Evolutionary conservation across 2,113 vertebrate genomes (phyloP).

Genomic region (Microtus ochrogaster): DNA sequence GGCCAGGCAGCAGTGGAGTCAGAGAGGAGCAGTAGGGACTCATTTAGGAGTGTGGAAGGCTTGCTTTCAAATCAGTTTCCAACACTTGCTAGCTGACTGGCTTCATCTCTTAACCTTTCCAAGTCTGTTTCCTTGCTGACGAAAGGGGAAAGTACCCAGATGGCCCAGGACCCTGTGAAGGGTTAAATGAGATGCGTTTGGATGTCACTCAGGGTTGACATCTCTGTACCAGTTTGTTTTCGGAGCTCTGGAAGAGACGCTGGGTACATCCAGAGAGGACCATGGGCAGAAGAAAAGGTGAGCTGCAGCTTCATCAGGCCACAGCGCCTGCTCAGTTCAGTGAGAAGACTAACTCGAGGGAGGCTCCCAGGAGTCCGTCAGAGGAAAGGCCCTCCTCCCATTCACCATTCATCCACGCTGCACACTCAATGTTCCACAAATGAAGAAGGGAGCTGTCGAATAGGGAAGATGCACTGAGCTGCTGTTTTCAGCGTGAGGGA

Average conservation of each 20-base stretch:
- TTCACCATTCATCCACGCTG: background rate
- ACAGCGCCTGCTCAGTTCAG: background rate
- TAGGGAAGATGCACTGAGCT: constrained; percentile 17
- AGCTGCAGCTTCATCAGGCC: background rate
- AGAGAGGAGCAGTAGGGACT: background rate
- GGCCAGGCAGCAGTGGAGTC: background rate
- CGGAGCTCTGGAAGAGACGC: background rate
- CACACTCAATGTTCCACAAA: background rate
- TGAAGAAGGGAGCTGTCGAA: background rate
- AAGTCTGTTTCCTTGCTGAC: background rate
- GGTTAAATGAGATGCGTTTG: background rate
- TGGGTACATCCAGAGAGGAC: background rate
- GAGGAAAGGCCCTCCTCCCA: background rate
- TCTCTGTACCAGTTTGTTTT: background rate
- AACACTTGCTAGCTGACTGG: background rate
- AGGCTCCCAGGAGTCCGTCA: background rate
- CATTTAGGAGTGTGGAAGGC: constrained; percentile 23
- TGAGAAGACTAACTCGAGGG: background rate
- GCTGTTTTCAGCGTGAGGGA: background rate
- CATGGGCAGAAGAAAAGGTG: background rate
- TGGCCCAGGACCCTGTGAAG: background rate
- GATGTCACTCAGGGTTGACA: background rate
- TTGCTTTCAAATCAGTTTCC: background rate
- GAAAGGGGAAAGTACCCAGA: background rate
- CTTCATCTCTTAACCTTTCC: constrained; percentile 2